Percentiles rank a stretch among this genome's conserved stretches.
Evolutionary conservation across 2,797 vertebrate genomes (phyloP).

Genomic region (Limosa lapponica): DNA sequence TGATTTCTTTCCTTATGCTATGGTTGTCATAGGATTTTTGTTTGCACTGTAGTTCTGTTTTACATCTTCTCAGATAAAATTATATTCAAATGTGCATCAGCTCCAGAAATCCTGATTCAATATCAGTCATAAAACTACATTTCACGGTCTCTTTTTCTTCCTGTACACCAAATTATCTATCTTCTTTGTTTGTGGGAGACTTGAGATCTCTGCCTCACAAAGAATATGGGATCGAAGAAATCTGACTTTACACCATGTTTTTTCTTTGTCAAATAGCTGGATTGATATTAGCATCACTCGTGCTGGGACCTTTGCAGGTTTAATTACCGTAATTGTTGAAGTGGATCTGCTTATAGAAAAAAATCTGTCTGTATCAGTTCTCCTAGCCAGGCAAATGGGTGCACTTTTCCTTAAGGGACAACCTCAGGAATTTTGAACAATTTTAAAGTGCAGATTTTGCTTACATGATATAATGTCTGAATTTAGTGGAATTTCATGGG

Average conservation of each 20-base stretch:
- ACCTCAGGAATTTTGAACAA: neutral
- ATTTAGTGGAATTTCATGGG: neutral
- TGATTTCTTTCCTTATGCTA: neutral
- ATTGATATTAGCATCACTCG: neutral
- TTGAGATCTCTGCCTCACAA: neutral
- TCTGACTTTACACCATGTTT: neutral
- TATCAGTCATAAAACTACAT: neutral
- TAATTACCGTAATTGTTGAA: neutral
- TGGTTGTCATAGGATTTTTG: neutral
- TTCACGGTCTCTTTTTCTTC: neutral
- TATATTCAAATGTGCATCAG: neutral
- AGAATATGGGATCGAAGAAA: neutral
- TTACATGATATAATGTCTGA: neutral
- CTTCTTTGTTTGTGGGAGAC: neutral
- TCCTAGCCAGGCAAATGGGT: neutral
- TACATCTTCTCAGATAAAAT: neutral
- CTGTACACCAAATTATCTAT: neutral
- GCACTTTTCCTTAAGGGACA: neutral
- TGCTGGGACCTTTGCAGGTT: neutral
- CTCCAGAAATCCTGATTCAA: neutral
- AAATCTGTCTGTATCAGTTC: fast-evolving
- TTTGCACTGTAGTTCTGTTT: neutral
- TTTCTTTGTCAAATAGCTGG: neutral
- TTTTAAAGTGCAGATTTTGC: neutral
- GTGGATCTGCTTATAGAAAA: neutral